phyloP scores from a whole-genome alignment of 2,888 invertebrate genomes.

The Salticus scenicus region DNA sequence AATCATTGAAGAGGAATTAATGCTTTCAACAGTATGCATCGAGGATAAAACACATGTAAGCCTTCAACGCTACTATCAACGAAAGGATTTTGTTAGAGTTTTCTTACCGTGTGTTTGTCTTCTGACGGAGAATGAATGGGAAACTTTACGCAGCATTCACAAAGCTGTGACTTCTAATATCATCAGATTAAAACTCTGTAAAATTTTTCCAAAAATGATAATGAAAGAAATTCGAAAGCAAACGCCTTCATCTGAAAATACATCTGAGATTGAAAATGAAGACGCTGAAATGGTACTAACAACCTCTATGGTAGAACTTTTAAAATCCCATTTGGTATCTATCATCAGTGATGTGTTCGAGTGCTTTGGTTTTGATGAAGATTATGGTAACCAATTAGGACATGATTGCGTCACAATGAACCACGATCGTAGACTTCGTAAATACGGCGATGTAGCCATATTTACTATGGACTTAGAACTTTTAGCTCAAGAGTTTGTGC shows the following conservation, averaged over 20 bases:
- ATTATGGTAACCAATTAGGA: too few species aligned
- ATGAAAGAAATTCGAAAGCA: background rate
- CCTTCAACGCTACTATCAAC: background rate
- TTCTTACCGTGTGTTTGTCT: background rate
- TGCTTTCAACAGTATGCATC: background rate
- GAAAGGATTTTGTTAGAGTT: background rate
- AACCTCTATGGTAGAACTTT: background rate
- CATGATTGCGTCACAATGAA: background rate
- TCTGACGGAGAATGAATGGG: background rate
- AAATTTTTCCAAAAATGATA: background rate
- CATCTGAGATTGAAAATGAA: background rate
- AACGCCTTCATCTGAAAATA: background rate
- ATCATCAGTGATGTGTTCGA: background rate
- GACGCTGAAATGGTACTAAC: background rate
- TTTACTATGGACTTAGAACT: background rate
- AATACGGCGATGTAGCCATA: background rate
- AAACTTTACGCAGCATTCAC: background rate
- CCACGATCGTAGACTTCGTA: too few species aligned
- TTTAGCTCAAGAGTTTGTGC: too few species aligned
- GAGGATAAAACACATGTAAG: background rate
- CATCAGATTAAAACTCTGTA: background rate
- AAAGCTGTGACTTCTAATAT: background rate
- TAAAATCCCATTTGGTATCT: background rate
- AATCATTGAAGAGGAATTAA: background rate
- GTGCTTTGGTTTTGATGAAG: background rate